Evolutionary conservation across 2,113 vertebrate genomes (phyloP).

Genomic region (Patagioenas fasciata): DNA sequence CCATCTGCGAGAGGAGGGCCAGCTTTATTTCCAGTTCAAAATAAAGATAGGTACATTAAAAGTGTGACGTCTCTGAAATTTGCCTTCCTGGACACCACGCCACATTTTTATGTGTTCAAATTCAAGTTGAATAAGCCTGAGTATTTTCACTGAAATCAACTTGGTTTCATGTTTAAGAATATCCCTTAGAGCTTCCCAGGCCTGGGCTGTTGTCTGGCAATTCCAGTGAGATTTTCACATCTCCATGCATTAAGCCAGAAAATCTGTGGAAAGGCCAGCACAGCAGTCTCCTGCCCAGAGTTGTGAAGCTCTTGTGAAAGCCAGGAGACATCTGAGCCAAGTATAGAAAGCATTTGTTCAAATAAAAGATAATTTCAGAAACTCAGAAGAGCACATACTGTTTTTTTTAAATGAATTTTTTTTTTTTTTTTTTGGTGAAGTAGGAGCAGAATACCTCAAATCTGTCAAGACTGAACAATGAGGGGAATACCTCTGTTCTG

Average conservation of each 20-base stretch:
- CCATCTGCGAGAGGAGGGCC: neutral
- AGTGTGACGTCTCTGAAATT: neutral
- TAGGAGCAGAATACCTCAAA: neutral
- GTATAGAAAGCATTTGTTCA: neutral
- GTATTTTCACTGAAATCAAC: neutral
- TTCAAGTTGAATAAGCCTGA: neutral
- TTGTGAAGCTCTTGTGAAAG: neutral
- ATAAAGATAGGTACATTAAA: neutral
- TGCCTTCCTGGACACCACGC: neutral
- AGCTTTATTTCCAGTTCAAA: neutral
- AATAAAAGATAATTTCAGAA: neutral
- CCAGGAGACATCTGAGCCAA: neutral
- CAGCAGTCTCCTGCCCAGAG: neutral
- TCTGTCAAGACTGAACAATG: neutral
- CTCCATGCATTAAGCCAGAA: neutral
- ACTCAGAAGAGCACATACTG: fast-evolving
- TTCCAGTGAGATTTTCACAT: neutral
- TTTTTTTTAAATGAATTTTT: neutral
- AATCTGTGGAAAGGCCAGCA: neutral
- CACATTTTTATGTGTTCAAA: neutral
- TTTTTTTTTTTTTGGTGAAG: neutral
- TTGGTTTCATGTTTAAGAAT: neutral
- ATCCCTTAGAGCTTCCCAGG: neutral
- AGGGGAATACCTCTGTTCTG: neutral
- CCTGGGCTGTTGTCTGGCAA: neutral